phyloP scores from a whole-genome alignment of 2,797 vertebrate species.

The Coracias cyanogaster region DNA sequence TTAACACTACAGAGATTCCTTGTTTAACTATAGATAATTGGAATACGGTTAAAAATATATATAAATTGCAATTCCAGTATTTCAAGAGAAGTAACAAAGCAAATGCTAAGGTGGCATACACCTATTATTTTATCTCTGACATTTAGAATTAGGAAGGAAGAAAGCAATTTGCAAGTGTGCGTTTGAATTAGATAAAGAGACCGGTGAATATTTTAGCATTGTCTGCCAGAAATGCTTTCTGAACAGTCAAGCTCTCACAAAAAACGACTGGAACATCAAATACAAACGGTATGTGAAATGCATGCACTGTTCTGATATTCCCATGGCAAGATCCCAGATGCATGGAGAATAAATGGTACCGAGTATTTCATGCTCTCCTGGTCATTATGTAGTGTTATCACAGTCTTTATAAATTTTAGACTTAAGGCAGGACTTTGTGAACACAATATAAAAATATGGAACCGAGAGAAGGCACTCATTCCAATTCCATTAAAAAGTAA shows the following conservation, averaged over 20 bases:
- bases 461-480: background rate
- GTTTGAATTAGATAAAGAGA: conserved; percentile 32
- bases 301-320: background rate
- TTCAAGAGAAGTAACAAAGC: background rate
- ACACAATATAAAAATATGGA: background rate
- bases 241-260: background rate
- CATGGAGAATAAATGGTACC: background rate
- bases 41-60: background rate
- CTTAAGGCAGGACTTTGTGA: background rate
- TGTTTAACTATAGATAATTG: conserved; percentile 6
- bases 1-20: background rate
- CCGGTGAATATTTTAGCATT: background rate
- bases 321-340: background rate
- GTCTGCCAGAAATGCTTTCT: conserved; percentile 34
- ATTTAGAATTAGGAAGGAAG: conserved; percentile 13
- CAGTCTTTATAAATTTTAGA: conserved; percentile 34
- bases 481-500: background rate
- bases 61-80: background rate
- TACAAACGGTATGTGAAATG: conserved; percentile 7
- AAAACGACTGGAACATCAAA: conserved; percentile 23
- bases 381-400: conserved; percentile 43
- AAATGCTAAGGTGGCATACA: background rate
- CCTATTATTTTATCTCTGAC: conserved; percentile 25
- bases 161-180: conserved; percentile 3
- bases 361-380: conserved; percentile 6